These are phyloP conservation scores for Rallus crepitans DNA, from an alignment of 2,797 vertebrate genomes.

Conservation along the genomic window DNA sequence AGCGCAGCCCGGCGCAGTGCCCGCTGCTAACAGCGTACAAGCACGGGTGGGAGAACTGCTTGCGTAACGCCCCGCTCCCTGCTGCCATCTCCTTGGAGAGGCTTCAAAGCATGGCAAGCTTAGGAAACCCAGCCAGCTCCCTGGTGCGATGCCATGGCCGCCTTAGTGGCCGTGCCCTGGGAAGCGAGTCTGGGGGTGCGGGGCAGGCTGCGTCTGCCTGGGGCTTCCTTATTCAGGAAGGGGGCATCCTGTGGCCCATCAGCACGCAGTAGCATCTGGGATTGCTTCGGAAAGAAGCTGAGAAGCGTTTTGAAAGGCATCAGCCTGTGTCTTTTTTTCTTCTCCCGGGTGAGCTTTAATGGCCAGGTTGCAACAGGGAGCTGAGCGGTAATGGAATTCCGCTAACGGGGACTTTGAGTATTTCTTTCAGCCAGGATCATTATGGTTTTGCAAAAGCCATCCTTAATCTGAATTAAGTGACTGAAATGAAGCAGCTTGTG, in stretches of 20 bases:
- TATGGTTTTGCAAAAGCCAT: constrained; percentile 27
- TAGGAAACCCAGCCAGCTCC: neutral
- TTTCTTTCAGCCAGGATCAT: constrained; percentile 1
- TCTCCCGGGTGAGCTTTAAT: neutral
- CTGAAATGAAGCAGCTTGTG: constrained; percentile 32
- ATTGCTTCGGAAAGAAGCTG: neutral
- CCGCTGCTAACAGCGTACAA: neutral
- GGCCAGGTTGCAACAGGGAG: neutral
- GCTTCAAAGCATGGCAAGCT: neutral
- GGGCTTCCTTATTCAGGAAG: neutral
- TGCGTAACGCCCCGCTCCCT: neutral
- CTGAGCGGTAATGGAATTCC: neutral
- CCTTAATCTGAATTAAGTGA: constrained; percentile 48
- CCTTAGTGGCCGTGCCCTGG: neutral
- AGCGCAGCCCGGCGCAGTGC: neutral
- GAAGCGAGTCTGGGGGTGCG: neutral
- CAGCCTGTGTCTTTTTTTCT: neutral
- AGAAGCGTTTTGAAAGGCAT: neutral
- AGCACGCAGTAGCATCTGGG: neutral
- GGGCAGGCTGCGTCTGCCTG: neutral
- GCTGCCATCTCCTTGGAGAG: neutral
- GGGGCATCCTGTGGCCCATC: rapidly evolving
- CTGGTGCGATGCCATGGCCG: rapidly evolving
- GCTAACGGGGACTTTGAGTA: neutral
- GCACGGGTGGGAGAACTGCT: neutral